Evolutionary conservation across 2,113 vertebrate species (phyloP).

Genomic region (Marmota flaviventris): DNA sequence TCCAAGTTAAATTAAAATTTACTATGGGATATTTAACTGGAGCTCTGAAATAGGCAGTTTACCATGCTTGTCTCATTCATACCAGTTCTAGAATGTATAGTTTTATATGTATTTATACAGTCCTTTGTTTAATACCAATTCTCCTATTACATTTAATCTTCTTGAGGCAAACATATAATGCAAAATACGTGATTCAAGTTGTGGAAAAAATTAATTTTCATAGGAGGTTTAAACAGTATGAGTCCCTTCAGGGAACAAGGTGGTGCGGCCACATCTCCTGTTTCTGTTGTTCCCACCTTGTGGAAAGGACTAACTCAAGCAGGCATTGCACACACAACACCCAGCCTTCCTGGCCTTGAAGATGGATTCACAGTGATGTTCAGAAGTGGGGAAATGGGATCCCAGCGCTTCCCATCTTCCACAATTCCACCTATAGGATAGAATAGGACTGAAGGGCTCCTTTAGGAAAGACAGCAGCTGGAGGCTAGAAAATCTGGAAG

Average conservation of each 20-base stretch:
- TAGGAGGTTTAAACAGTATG: background rate
- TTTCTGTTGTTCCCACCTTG: background rate
- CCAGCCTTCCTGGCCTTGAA: background rate
- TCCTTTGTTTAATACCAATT: background rate
- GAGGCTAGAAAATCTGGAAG: too few species aligned
- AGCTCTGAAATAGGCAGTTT: too few species aligned
- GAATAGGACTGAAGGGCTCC: background rate
- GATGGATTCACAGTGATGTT: background rate
- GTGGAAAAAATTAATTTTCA: background rate
- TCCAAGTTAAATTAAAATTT: background rate
- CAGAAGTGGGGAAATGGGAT: background rate
- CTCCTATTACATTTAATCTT: background rate
- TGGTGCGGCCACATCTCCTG: background rate
- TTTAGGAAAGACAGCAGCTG: background rate
- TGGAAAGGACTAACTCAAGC: background rate
- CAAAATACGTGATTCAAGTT: background rate
- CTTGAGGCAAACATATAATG: background rate
- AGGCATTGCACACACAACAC: background rate
- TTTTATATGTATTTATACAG: background rate
- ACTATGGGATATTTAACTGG: background rate
- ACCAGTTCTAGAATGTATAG: background rate
- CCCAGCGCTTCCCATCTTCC: background rate
- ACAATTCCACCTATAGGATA: background rate
- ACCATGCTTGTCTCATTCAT: background rate
- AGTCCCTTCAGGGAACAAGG: accelerated